Evolutionary conservation across 2,113 vertebrate species (phyloP).

Genomic region (Corythornis cristatus): DNA sequence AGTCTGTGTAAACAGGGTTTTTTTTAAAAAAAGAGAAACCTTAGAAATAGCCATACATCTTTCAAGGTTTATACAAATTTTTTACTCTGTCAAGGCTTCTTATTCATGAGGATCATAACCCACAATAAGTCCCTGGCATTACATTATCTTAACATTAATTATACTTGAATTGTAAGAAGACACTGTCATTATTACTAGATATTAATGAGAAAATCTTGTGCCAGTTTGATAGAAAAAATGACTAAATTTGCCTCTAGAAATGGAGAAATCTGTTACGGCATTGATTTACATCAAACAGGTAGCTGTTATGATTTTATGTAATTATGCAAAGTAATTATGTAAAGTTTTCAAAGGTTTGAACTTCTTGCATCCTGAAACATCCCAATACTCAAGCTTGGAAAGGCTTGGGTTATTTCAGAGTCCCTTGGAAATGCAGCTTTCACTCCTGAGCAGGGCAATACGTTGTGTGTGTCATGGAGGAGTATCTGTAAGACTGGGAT

Average conservation of each 20-base stretch:
- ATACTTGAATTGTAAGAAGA: background rate
- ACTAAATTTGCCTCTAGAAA: background rate
- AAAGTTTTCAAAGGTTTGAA: background rate
- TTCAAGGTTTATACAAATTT: background rate
- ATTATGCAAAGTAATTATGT: background rate
- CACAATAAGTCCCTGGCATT: background rate
- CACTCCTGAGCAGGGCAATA: background rate
- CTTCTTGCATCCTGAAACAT: background rate
- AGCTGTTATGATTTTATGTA: background rate
- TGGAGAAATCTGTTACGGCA: background rate
- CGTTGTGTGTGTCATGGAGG: background rate
- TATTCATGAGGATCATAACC: background rate
- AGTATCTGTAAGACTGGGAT: background rate
- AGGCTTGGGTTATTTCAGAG: background rate
- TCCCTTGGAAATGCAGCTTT: background rate
- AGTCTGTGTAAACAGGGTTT: background rate
- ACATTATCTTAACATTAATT: background rate
- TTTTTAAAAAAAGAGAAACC: background rate
- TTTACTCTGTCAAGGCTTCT: background rate
- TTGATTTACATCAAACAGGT: background rate
- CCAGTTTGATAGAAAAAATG: background rate
- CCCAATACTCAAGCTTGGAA: background rate
- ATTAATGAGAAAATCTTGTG: background rate
- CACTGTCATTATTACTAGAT: background rate
- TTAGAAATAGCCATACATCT: background rate